Percentiles rank a stretch among this genome's conserved stretches.
Evolutionary conservation across 1,140 invertebrate genomes (phyloP).

Genomic region (Platorchestia sp.): DNA sequence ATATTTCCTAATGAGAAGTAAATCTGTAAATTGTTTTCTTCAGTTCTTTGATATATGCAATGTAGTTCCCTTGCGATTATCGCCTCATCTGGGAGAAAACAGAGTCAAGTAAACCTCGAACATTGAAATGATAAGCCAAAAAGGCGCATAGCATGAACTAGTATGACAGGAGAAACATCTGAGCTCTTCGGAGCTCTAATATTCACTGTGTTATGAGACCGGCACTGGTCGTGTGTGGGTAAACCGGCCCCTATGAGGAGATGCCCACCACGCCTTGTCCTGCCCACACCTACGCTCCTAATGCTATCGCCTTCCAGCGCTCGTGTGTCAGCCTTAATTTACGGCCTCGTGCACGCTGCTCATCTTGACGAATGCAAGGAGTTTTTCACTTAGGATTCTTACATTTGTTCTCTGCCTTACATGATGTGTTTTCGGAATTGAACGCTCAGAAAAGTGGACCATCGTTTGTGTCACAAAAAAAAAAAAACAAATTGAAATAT

Average conservation of each 20-base stretch:
- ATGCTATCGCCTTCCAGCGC: not conserved
- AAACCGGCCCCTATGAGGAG: conserved; percentile 16
- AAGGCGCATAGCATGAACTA: not conserved
- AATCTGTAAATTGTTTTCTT: too few relatives aligned
- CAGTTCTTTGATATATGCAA: too few relatives aligned
- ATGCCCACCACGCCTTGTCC: conserved; percentile 12
- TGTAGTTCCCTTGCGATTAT: too few relatives aligned
- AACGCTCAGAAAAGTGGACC: not conserved
- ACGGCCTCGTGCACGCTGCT: not conserved
- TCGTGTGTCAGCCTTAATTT: not conserved
- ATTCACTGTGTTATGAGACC: not conserved
- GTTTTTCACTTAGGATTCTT: not conserved
- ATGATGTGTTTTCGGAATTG: not conserved
- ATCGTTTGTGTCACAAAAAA: not conserved
- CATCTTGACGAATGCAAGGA: not conserved
- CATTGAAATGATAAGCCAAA: too few relatives aligned
- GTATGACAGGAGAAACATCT: not conserved
- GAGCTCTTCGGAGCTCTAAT: not conserved
- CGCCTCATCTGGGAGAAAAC: too few relatives aligned
- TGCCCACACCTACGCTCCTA: conserved; percentile 27
- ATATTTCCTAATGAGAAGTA: too few relatives aligned
- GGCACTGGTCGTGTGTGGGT: conserved; percentile 1
- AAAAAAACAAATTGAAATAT: not conserved
- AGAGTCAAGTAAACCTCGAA: too few relatives aligned
- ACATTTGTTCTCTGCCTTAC: not conserved